Evolutionary conservation across 2,888 invertebrate genomes (phyloP), one percentile per base, ranked within the genome.

Genomic region (Biston stratarius): DNA sequence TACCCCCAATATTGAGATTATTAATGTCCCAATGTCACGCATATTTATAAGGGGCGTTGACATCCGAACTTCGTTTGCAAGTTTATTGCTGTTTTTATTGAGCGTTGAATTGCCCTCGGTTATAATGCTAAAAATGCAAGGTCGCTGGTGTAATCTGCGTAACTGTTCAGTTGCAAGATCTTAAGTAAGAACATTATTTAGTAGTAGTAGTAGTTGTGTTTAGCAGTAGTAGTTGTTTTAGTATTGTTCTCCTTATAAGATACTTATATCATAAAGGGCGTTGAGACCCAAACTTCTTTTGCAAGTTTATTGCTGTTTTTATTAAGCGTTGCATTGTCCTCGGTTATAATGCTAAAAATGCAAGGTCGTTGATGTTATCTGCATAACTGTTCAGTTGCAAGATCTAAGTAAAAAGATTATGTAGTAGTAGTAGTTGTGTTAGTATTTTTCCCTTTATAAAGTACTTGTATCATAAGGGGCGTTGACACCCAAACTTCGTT

Each of bases 1-100:
- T 67, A 59, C 64, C 69, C 58, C 45, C 58, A 64, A 68, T 70
- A 67, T 64, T 49, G 65, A 51, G 38, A 61, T 74, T 72, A 72
- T 74, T 69, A 71, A 72, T 68, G 66, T 34, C 24, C 64, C 58
- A 72, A 66, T 64, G 72, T 71, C 74, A 74, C 71, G 74, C 71
- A 69, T 64, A 67, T 72, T 66, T 72, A 67, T 69, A 66, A 62
- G 67, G 70, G 67, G 56, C 73, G 67, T 72, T 69, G 73, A 73
- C 74, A 67, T 61, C 24, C 56, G 58, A 60, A 68, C 64, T 69
- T 57, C 63, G 61, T 51, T 60, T 67, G 49, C 66, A 67, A 60
- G 61, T 73, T 58, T 62, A 64, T 66, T 64, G 61, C 44, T 34
- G n/a, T 69, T 69, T 62, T 67, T 60, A 69, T 66, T 68, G 60